Evolutionary conservation across 2,888 invertebrate genomes (phyloP).

Genomic region (Eumacrocentrus americanus): DNA sequence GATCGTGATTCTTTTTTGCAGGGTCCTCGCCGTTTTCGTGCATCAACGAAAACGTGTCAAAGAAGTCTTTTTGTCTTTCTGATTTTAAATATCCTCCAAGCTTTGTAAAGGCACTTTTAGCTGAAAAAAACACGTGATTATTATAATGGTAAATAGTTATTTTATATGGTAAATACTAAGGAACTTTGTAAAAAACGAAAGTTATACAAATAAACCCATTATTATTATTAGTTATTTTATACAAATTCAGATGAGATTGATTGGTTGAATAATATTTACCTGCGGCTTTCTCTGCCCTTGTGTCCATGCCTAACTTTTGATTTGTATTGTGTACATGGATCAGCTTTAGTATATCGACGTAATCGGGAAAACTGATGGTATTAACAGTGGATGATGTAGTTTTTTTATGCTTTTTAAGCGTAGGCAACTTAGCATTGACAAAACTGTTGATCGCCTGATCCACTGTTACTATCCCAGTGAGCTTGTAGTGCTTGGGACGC

Average conservation of each 20-base stretch:
- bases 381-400: constrained; percentile 35
- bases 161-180: too few relatives aligned
- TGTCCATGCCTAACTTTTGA: constrained; percentile 40
- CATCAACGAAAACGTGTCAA: constrained; percentile 49
- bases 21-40: constrained; percentile 49
- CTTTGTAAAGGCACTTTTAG: constrained; percentile 47
- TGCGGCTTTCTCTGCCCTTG: constrained; percentile 35
- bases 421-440: constrained; percentile 48
- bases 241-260: too few relatives aligned
- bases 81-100: constrained; percentile 49
- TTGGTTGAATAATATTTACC: too few relatives aligned
- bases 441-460: constrained; percentile 54
- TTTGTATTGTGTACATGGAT: constrained; percentile 44
- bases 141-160: too few relatives aligned
- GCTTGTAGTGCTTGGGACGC: constrained; percentile 44
- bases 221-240: too few relatives aligned
- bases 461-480: constrained; percentile 46
- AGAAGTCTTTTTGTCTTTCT: constrained; percentile 45
- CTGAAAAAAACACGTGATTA: constrained; percentile 45
- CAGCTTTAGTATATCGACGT: constrained; percentile 50
- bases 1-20: constrained; percentile 40
- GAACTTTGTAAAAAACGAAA: too few relatives aligned
- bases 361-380: constrained; percentile 52
- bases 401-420: constrained; percentile 38
- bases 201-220: too few relatives aligned